Conservation (phyloP, 2,797 vertebrate genomes). For the Balearica regulorum region DNA sequence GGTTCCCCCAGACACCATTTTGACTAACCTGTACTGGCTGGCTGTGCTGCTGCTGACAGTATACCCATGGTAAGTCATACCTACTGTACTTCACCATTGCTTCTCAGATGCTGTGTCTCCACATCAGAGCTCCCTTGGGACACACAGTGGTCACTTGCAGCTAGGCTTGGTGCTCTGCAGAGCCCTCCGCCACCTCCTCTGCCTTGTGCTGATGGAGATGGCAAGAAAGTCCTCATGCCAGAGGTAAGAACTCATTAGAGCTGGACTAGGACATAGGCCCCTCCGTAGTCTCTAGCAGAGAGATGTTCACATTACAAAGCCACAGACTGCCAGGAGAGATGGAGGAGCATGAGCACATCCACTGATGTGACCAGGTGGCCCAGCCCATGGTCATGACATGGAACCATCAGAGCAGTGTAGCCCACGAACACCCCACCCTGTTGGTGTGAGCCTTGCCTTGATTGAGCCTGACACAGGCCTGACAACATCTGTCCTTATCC, state of each 20-base stretch:
- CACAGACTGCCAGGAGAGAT: neutral
- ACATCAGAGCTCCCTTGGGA: neutral
- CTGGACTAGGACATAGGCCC: neutral
- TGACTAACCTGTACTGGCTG: neutral
- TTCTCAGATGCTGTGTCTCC: neutral
- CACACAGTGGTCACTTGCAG: neutral
- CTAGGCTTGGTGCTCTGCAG: neutral
- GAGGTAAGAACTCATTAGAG: neutral
- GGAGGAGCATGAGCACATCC: neutral
- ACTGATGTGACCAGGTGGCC: too few species aligned
- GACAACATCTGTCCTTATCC: neutral
- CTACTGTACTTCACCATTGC: neutral
- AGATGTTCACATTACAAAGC: neutral
- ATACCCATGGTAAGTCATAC: neutral
- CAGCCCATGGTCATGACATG: accelerated
- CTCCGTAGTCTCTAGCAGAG: accelerated
- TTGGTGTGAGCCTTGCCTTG: neutral
- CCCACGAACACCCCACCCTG: accelerated
- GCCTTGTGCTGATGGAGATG: neutral
- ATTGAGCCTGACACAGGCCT: neutral
- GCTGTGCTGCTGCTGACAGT: neutral
- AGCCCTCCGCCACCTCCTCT: neutral
- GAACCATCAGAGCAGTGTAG: neutral
- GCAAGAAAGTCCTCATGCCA: neutral
- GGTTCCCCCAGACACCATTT: accelerated